phyloP scores from a whole-genome alignment of 37 sponge, comb jelly and placozoan genomes.

The Petrosia ficiformis region DNA sequence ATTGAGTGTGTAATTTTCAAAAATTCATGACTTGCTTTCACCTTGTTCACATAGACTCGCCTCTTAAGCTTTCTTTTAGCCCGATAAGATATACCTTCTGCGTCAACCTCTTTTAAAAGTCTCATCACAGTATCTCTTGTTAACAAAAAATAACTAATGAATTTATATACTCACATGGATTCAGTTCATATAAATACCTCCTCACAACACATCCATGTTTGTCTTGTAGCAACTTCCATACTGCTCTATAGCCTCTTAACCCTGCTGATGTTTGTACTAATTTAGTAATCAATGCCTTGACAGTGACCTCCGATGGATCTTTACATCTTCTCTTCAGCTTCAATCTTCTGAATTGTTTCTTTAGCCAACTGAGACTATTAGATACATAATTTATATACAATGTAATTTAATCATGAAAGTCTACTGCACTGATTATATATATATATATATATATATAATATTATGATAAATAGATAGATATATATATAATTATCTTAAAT shows the following conservation, averaged over 20 bases:
- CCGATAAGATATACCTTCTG: constrained; percentile 16
- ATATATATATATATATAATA: no score
- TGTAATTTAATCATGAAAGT: no score
- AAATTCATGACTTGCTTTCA: background rate
- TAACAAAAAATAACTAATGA: no score
- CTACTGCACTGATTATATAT: no score
- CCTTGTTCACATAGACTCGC: constrained; percentile 24
- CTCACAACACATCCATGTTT: background rate
- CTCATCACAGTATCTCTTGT: constrained; percentile 44
- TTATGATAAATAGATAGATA: no score
- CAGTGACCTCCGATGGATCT: background rate
- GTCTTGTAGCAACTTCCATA: constrained; percentile 2
- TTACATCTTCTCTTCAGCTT: background rate
- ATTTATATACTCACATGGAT: background rate
- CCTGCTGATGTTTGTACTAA: background rate
- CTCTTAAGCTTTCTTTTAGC: constrained; percentile 8
- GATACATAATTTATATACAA: background rate
- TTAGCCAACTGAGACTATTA: constrained; percentile 18
- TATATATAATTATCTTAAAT: no score
- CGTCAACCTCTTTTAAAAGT: constrained; percentile 15
- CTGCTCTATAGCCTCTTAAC: constrained; percentile 10
- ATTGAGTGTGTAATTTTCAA: background rate
- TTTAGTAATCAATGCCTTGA: background rate
- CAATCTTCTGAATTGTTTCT: background rate
- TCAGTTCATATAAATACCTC: background rate